These are phyloP conservation scores for Heteromyza rotundicornis DNA, from an alignment of 2,888 invertebrate genomes.

Conservation along the genomic window DNA sequence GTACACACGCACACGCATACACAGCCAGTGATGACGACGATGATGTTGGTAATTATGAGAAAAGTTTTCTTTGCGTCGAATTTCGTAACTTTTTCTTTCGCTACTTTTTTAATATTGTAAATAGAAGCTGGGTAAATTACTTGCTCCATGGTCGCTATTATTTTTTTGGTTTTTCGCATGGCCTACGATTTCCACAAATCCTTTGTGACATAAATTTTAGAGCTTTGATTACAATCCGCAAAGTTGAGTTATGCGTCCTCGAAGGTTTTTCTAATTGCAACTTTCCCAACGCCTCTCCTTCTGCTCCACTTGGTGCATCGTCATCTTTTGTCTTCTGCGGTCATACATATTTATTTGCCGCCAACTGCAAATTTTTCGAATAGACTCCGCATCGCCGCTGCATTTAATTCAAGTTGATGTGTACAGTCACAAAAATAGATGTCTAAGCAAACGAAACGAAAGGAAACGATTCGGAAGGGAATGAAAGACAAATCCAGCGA, in stretches of 20 bases:
- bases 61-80: neutral
- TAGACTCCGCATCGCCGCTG: too few species aligned
- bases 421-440: too few species aligned
- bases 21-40: slow-evolving; percentile 60
- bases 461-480: neutral
- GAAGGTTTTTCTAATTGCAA: slow-evolving; percentile 1
- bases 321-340: neutral
- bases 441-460: too few species aligned
- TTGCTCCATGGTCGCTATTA: neutral
- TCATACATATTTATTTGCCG: slow-evolving; percentile 58
- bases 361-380: too few species aligned
- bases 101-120: slow-evolving; percentile 28
- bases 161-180: slow-evolving; percentile 29
- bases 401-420: too few species aligned
- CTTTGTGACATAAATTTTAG: slow-evolving; percentile 29
- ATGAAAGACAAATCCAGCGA: too few species aligned
- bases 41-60: slow-evolving; percentile 54
- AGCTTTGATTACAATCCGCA: slow-evolving; percentile 36
- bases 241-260: neutral
- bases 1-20: neutral
- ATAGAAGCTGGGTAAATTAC: slow-evolving; percentile 19
- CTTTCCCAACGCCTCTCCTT: neutral
- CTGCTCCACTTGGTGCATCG: neutral
- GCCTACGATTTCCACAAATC: slow-evolving; percentile 34
- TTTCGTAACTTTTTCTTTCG: slow-evolving; percentile 13